phyloP scores from a whole-genome alignment of 2,888 invertebrate genomes.

The Julus scanicus region DNA sequence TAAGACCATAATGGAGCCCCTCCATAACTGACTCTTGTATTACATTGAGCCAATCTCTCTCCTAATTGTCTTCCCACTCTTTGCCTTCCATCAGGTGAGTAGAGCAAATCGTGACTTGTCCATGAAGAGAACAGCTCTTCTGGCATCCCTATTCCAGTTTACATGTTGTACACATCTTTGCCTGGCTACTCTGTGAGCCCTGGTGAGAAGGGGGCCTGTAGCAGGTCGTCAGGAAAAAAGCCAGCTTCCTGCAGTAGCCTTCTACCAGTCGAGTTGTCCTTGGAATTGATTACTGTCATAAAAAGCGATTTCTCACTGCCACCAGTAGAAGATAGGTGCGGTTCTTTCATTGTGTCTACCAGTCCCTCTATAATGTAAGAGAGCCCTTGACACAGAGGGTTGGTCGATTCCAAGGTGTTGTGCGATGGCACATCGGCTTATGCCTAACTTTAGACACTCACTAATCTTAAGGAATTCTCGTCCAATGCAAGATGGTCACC shows the following conservation, averaged over 20 bases:
- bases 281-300: too few relatives aligned
- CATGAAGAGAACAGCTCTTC: background rate
- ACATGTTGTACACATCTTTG: background rate
- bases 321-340: too few relatives aligned
- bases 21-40: constrained; percentile 39
- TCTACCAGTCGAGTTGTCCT: too few relatives aligned
- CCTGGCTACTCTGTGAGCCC: background rate
- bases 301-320: too few relatives aligned
- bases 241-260: too few relatives aligned
- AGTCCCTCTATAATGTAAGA: constrained; percentile 30
- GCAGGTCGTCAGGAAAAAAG: background rate
- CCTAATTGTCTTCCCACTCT: background rate
- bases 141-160: background rate
- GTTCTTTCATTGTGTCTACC: constrained; percentile 6
- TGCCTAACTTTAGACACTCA: constrained; percentile 43
- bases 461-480: constrained; percentile 46
- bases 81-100: background rate
- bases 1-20: constrained; percentile 1
- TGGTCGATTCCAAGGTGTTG: constrained; percentile 28
- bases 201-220: constrained; percentile 5
- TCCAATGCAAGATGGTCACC: constrained; percentile 47
- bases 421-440: constrained; percentile 40
- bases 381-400: background rate
- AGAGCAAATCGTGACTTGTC: background rate
- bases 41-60: background rate